Conservation (phyloP, 2,797 vertebrate genomes). For the Siniperca scherzeri region DNA sequence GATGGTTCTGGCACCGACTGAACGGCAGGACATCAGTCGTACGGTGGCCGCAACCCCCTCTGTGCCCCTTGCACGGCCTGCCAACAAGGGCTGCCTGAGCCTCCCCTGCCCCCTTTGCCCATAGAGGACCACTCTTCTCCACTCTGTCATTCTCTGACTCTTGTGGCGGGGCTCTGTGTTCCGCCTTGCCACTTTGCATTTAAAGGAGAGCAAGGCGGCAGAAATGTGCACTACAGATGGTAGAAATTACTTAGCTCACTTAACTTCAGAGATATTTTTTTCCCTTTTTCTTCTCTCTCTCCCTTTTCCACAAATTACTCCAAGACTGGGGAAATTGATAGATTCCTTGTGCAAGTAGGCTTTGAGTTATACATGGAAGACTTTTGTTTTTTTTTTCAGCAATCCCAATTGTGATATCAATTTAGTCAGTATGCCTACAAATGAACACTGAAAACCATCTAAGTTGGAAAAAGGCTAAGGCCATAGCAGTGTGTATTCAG, state of each 20-base stretch:
- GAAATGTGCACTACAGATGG: slow-evolving; percentile 86
- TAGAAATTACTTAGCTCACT: slow-evolving; percentile 86
- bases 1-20: slow-evolving; percentile 63
- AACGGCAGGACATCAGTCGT: slow-evolving; percentile 26
- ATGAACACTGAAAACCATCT: slow-evolving; percentile 55
- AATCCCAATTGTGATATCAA: slow-evolving; percentile 61
- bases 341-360: slow-evolving; percentile 74
- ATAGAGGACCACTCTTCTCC: slow-evolving; percentile 69
- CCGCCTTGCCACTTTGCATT: slow-evolving; percentile 82
- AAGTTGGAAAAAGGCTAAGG: slow-evolving; percentile 31
- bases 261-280: slow-evolving; percentile 79
- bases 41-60: slow-evolving; percentile 55
- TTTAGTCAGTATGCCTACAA: slow-evolving; percentile 46
- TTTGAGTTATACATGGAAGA: slow-evolving; percentile 63
- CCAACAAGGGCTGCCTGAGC: slow-evolving; percentile 59
- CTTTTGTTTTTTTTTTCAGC: slow-evolving; percentile 48
- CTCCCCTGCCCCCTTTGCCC: slow-evolving; percentile 58
- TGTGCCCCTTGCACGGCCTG: slow-evolving; percentile 50
- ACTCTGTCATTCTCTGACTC: slow-evolving; percentile 81
- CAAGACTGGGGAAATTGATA: slow-evolving; percentile 79
- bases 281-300: slow-evolving; percentile 38
- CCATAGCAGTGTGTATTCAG: slow-evolving; percentile 43
- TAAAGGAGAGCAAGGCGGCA: slow-evolving; percentile 75
- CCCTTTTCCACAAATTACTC: slow-evolving; percentile 82
- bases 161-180: slow-evolving; percentile 74